Conservation (phyloP, 2,797 vertebrate species). For the Ceryle rudis region DNA sequence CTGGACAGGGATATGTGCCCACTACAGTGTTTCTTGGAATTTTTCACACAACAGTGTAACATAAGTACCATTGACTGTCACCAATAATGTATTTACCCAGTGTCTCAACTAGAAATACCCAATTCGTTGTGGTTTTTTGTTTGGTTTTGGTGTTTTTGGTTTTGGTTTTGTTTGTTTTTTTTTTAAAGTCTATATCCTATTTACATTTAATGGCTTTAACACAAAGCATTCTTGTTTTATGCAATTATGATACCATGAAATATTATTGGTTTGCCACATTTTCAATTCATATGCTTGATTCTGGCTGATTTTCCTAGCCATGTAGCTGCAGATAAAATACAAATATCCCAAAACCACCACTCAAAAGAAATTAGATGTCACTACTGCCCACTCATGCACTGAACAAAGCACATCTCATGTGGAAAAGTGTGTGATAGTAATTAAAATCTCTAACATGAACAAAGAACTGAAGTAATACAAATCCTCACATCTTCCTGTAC, state of each 20-base stretch:
- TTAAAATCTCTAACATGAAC: neutral
- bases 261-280: neutral
- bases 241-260: neutral
- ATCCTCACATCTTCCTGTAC: neutral
- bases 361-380: neutral
- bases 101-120: neutral
- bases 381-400: neutral
- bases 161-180: neutral
- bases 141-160: neutral
- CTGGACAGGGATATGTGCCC: fast-evolving
- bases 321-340: neutral
- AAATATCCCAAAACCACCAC: neutral
- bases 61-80: neutral
- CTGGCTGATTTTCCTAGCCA: neutral
- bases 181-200: neutral
- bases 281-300: neutral
- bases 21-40: fast-evolving
- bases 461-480: neutral
- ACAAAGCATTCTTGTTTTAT: neutral
- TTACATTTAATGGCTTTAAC: neutral
- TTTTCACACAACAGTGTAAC: neutral
- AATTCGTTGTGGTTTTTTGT: neutral
- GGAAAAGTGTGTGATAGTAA: neutral
- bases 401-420: neutral
- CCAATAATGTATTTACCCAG: neutral